Evolutionary conservation across 2,888 invertebrate genomes (phyloP).

Genomic region (Volucella inanis): DNA sequence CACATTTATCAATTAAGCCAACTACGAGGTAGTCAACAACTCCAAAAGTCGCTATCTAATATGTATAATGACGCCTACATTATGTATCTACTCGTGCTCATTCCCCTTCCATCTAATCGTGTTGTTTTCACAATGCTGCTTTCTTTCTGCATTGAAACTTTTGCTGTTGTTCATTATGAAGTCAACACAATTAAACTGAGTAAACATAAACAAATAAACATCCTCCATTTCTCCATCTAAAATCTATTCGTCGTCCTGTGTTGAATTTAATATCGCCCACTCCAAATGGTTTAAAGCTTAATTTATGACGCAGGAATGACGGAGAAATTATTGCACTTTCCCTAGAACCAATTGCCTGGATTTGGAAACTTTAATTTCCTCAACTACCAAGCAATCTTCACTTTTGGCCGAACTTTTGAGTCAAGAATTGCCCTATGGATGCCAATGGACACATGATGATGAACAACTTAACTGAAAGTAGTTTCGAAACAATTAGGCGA

Average conservation of each 20-base stretch:
- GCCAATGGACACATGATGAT: slow-evolving; percentile 53
- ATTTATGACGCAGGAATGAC: slow-evolving; percentile 36
- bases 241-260: neutral
- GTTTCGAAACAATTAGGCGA: slow-evolving; percentile 66
- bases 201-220: slow-evolving; percentile 19
- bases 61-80: neutral
- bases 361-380: slow-evolving; percentile 43
- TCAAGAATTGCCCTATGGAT: slow-evolving; percentile 46
- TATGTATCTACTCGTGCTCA: neutral
- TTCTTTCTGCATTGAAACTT: slow-evolving; percentile 28
- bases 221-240: neutral
- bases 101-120: neutral
- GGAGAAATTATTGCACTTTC: slow-evolving; percentile 56
- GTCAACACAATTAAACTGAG: slow-evolving; percentile 45
- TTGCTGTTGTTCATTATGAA: slow-evolving; percentile 40
- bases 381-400: slow-evolving; percentile 51
- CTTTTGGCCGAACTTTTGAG: slow-evolving; percentile 39
- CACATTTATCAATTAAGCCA: no score
- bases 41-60: neutral
- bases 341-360: slow-evolving; percentile 36
- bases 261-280: slow-evolving; percentile 10
- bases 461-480: slow-evolving; percentile 71
- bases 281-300: neutral
- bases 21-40: neutral
- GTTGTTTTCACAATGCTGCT: slow-evolving; percentile 10